Evolutionary conservation across 1,140 invertebrate species (phyloP).

Genomic region (Hylyphantes graminicola): DNA sequence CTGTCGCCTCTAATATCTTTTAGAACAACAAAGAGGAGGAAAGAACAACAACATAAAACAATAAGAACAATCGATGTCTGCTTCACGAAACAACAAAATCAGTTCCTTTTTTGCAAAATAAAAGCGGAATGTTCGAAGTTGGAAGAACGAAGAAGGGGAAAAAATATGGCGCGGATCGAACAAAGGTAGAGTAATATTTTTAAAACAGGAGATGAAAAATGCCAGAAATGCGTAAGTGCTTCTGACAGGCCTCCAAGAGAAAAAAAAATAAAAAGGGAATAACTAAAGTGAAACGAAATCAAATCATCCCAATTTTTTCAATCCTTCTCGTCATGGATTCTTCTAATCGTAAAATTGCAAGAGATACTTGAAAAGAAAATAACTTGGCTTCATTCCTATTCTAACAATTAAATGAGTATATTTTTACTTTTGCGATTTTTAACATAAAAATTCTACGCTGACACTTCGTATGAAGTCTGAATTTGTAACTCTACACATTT

Average conservation of each 20-base stretch:
- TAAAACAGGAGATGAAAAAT: conserved; percentile 18
- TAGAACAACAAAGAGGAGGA: conserved; percentile 29
- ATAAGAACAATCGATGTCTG: conserved; percentile 16
- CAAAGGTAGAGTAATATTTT: no score
- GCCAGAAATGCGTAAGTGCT: conserved; percentile 9
- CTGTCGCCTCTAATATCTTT: conserved; percentile 41
- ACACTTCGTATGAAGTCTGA: no score
- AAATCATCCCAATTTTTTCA: conserved; percentile 11
- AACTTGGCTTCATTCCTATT: no score
- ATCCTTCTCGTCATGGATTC: conserved; percentile 9
- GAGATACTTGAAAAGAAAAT: neutral
- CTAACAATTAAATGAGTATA: no score
- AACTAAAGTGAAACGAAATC: conserved; percentile 22
- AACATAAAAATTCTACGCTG: no score
- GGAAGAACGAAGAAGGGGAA: neutral
- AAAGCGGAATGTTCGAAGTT: neutral
- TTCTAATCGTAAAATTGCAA: conserved; percentile 1
- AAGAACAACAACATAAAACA: neutral
- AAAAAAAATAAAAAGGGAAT: conserved; percentile 17
- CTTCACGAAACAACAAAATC: neutral
- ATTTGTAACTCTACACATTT: no score
- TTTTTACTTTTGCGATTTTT: no score
- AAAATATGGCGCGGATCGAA: neutral
- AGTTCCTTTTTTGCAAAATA: neutral
- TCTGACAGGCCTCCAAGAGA: conserved; percentile 22